Conservation (phyloP, 2,113 vertebrate genomes). For the Drymodes brunneopygia region DNA sequence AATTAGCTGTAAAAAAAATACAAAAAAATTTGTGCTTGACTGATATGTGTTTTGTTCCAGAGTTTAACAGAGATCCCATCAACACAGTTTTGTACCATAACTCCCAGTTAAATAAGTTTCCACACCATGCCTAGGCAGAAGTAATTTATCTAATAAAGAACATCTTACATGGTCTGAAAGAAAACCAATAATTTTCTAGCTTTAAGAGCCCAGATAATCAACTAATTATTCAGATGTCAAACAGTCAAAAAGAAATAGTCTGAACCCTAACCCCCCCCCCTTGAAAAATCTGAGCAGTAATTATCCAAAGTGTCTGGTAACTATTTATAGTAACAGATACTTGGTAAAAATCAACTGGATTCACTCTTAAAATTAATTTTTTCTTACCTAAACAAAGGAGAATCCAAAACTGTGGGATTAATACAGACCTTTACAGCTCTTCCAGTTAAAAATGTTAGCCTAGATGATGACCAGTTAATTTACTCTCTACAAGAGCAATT, state of each 20-base stretch:
- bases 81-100: background rate
- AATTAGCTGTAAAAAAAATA: background rate
- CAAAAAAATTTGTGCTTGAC: background rate
- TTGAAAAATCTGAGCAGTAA: background rate
- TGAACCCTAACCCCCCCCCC: fast-evolving
- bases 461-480: background rate
- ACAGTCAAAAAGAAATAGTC: background rate
- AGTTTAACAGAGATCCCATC: background rate
- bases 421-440: background rate
- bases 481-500: background rate
- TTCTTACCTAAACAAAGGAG: background rate
- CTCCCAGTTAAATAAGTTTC: background rate
- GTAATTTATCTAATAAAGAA: background rate
- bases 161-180: background rate
- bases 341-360: background rate
- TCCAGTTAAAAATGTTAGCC: background rate
- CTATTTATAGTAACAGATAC: background rate
- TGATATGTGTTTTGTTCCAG: fast-evolving
- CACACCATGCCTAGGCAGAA: background rate
- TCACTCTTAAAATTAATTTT: background rate
- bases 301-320: background rate
- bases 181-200: background rate
- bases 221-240: background rate
- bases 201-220: background rate
- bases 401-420: background rate